Evolutionary conservation across 1,140 invertebrate species (phyloP), one percentile per base, ranked within the genome.

Genomic region (Streblospio benedicti): DNA sequence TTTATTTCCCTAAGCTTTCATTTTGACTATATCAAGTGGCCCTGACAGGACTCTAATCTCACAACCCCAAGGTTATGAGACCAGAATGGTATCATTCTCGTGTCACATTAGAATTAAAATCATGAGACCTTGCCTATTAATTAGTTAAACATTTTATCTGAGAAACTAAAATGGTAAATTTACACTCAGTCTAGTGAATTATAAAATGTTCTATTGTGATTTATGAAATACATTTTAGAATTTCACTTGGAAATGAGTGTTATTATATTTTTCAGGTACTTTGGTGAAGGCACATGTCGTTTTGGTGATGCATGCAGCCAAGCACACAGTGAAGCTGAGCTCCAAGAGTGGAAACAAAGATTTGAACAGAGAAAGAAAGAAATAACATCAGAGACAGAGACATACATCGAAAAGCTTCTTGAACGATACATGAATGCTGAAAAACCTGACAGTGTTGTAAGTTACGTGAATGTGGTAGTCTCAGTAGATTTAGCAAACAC

Each of bases 331-430:
- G 70, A 80, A 54, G 84, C 85, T 52, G 87, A 89, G 71, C 72
- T 89, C 6, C 76, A 80, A 12, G 87, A 89, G 78, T 89, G 87
- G 87, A 82, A 84, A 67, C 83, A 86, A 65, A 77, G 87, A 51
- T 87, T 85, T 69, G 82, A 85, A 63, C 85, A 86, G 68, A 73
- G 85, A 31, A 76, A 77, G 65, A 72, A 76, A 65, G 76, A 79
- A 59, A 72, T 87, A 67, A 72, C 86, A 9, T 85, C 84, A 71
- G 85, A 85, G 61, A 84, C 83, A 64, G 16, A n/a, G 18, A 83
- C 82, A 6, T 86, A 84, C 66, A 80, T 81, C 14, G 86, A 87
- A 72, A 82, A 85, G 67, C 75, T 87, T 12, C 73, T 86, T 49
- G 85, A 87, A 67, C 83, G 75, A 71, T 77, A 77, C 60, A 69